Evolutionary conservation across 2,888 invertebrate species (phyloP).

Genomic region (Patella ulyssiponensis): DNA sequence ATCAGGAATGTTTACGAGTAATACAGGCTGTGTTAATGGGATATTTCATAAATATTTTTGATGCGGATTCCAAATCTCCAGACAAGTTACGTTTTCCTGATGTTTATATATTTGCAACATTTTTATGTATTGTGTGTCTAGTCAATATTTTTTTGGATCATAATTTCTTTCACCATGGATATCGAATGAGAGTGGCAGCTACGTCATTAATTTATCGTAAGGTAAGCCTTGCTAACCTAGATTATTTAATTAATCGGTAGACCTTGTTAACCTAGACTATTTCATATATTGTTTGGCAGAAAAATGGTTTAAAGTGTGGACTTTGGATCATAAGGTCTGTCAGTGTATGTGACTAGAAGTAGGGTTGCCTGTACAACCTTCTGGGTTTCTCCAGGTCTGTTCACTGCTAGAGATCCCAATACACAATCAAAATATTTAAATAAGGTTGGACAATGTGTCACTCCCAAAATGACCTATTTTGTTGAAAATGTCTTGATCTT

Average conservation of each 20-base stretch:
- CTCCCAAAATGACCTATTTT: too few species aligned
- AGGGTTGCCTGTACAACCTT: too few species aligned
- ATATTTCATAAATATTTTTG: constrained; percentile 47
- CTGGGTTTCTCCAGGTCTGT: too few species aligned
- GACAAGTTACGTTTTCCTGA: constrained; percentile 30
- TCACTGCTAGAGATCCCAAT: too few species aligned
- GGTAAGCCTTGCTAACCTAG: constrained; percentile 32
- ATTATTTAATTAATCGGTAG: constrained; percentile 30
- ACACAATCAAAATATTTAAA: too few species aligned
- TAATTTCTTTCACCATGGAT: constrained; percentile 55
- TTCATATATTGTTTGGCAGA: not conserved
- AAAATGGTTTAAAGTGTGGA: too few species aligned
- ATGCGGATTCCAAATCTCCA: constrained; percentile 18
- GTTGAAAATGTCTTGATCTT: too few species aligned
- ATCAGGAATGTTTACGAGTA: constrained; percentile 50
- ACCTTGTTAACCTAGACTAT: not conserved
- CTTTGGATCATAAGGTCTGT: too few species aligned
- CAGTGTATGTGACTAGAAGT: too few species aligned
- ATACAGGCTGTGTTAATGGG: constrained; percentile 54
- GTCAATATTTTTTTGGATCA: constrained; percentile 51
- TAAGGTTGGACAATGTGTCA: too few species aligned
- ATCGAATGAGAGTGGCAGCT: constrained; percentile 53
- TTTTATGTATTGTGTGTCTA: constrained; percentile 45
- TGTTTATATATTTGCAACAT: constrained; percentile 46
- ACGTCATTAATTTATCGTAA: constrained; percentile 58